Evolutionary conservation across 2,888 invertebrate species (phyloP), one percentile per base, ranked within the genome.

Genomic region (Campoplex capitator): DNA sequence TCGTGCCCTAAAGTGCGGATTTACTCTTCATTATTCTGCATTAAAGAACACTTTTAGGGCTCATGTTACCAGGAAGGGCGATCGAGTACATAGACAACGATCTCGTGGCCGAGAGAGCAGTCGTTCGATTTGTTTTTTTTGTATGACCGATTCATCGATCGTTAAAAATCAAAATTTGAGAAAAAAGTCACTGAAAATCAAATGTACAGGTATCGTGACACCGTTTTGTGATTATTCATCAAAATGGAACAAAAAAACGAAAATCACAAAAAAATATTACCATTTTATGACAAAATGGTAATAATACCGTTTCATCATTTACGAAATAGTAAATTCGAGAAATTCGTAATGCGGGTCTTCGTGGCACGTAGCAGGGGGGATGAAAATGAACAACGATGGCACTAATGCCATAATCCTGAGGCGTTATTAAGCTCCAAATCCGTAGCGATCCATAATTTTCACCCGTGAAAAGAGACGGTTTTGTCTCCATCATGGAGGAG

Each of bases 401-500:
- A 78, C 68, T 83, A 83, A 79, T 68, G 78, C 78, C 74, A 75
- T 86, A 86, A 86, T 79, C 78, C 54, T 83, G 78, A 86, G 70
- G 79, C 58, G 83, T 82, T 81, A 82, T 85, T 85, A 82, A 75
- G 78, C 83, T 70, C 58, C 35, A 51, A 80, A 56, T 80, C 74
- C 79, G 51, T 58, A 67, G 84, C 67, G 32, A 80, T 75, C 75
- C 84, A 75, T 80, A 84, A 62, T 84, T 84, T 68, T 56, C 74
- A 32, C n/a, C 28, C 13, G 35, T 67, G 28, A 35, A 48, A 74
- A 42, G 58, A 2, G 35, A n/a, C 32, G 48, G 70, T 84, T 68
- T 84, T 75, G 75, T 80, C 80, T 80, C 32, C 62, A 48, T n/a
- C 16, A 38, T 38, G 79, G 79, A 79, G 62, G 70, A 70, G 74